Evolutionary conservation across 2,797 vertebrate species (phyloP), one percentile per base, ranked within the genome.

Genomic region (Sebastes iracundus): DNA sequence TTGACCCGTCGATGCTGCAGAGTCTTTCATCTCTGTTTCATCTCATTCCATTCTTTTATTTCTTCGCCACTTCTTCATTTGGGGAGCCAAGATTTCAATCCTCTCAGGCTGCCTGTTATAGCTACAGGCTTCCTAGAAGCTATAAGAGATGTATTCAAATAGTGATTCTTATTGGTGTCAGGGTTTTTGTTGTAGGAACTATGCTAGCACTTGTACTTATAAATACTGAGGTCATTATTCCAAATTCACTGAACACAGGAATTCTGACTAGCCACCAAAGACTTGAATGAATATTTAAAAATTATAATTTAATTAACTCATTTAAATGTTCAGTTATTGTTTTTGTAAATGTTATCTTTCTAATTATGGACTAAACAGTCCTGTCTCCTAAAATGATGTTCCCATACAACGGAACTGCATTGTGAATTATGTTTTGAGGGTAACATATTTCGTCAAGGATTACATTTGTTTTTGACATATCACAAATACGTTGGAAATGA

Each of bases 1-100:
- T 72, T 90, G 89, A 94, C 84, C 79, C 28, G 11, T 27, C 30
- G 28, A 9, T 16, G 55, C 75, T 72, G 79, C 69, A n/a, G 18
- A 73, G 60, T 22, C 77, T 79, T 88, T 92, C 72, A 78, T 84
- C 72, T 53, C 58, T 16, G n/a, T 65, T 55, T 80, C 23, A 27
- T 73, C 76, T 49, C 2, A 33, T 27, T 35, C 23, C 18, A 20
- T 58, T 38, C 2, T n/a, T 60, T 52, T 2, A 62, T 62, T 38
- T 66, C n/a, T 53, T 30, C 2, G 13, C 25, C 63, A 55, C 20
- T 49, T 77, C 22, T 63, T 52, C 0, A 16, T 52, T 66, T 33
- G 22, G 5, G 38, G 23, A 65, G 58, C 63, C 75, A 66, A 72
- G 2, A 20, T 23, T 35, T 62, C 8, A 9, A 7, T 18, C 53